Evolutionary conservation across 2,113 vertebrate species (phyloP).

Genomic region (Lontra canadensis): DNA sequence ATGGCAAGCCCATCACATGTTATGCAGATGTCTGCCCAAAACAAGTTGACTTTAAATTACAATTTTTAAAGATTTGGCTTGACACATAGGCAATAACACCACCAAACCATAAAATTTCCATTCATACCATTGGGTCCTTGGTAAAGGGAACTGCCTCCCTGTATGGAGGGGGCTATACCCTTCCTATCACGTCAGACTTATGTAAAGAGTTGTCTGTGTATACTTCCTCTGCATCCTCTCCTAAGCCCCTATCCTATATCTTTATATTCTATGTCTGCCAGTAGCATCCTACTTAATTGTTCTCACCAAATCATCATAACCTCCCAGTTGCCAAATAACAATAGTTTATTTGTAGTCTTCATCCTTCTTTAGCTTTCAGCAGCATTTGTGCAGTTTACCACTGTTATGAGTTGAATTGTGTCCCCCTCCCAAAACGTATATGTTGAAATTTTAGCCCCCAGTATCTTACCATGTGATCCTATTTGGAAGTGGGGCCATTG

Average conservation of each 20-base stretch:
- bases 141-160: neutral
- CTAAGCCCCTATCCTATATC: neutral
- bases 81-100: neutral
- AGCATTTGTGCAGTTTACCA: neutral
- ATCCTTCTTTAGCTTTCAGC: neutral
- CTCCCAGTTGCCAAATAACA: neutral
- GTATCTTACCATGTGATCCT: neutral
- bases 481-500: neutral
- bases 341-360: neutral
- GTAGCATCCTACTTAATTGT: neutral
- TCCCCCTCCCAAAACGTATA: neutral
- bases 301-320: neutral
- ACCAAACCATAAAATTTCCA: neutral
- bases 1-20: conserved; percentile 33
- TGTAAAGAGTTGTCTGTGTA: neutral
- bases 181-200: neutral
- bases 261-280: neutral
- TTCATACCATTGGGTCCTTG: neutral
- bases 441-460: neutral
- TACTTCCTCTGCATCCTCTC: neutral
- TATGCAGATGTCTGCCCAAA: conserved; percentile 40
- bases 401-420: neutral
- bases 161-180: neutral
- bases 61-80: conserved; percentile 42
- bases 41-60: conserved; percentile 52